phyloP scores from a whole-genome alignment of 2,113 vertebrate species.

The Microtus richardsoni region DNA sequence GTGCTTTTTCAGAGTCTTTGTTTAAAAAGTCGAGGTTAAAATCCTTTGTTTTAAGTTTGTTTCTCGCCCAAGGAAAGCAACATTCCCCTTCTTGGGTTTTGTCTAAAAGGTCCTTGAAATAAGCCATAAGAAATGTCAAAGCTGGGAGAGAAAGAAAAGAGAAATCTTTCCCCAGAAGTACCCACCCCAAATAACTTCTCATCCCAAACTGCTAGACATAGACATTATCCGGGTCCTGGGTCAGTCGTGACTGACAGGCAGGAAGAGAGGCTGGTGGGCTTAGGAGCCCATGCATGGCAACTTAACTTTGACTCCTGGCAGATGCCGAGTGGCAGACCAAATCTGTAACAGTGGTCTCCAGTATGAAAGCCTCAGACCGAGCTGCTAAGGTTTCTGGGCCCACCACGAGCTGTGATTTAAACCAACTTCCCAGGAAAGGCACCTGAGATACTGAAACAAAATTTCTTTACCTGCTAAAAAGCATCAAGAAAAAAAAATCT shows the following conservation, averaged over 20 bases:
- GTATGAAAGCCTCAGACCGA: not conserved
- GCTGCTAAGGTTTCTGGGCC: not conserved
- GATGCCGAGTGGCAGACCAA: accelerated
- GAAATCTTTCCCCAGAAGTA: not conserved
- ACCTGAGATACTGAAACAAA: not conserved
- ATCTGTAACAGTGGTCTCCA: not conserved
- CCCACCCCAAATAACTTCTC: not conserved
- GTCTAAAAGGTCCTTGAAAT: not conserved
- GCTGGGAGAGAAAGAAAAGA: not conserved
- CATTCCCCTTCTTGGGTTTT: not conserved
- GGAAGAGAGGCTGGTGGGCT: not conserved
- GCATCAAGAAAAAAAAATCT: conserved; percentile 39
- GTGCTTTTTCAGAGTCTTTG: not conserved
- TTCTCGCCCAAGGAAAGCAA: not conserved
- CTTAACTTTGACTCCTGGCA: not conserved
- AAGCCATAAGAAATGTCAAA: not conserved
- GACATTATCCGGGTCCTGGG: not conserved
- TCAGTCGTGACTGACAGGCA: not conserved
- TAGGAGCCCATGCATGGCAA: not conserved
- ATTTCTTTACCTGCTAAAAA: conserved; percentile 9
- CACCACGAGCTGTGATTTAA: not conserved
- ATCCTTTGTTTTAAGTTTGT: not conserved
- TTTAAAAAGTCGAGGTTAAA: not conserved
- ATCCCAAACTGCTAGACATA: not conserved
- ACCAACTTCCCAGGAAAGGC: not conserved